Conservation (phyloP, 2,113 vertebrate species). For the Mustela nigripes region DNA sequence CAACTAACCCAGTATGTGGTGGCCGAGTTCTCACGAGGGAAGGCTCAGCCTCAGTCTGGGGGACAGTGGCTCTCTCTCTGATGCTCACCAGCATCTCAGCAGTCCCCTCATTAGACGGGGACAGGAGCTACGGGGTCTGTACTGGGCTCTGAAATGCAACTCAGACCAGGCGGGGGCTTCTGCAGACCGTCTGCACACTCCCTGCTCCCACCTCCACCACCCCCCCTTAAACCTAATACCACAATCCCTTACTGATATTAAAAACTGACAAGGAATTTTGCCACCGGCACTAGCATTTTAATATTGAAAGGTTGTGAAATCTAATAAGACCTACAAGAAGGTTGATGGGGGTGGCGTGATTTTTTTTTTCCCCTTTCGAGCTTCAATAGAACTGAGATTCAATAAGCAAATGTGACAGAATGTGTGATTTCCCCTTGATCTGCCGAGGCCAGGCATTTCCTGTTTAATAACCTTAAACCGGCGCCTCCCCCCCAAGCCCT, state of each 20-base stretch:
- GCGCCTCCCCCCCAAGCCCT: not conserved
- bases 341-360: conserved; percentile 79
- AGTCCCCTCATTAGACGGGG: not conserved
- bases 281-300: conserved; percentile 87
- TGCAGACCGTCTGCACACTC: not conserved
- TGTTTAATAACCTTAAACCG: conserved; percentile 88
- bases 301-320: conserved; percentile 91
- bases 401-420: conserved; percentile 92
- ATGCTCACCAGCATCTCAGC: not conserved
- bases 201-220: not conserved
- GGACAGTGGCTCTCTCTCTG: not conserved
- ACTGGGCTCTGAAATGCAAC: not conserved
- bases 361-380: conserved; percentile 59
- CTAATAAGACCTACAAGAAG: conserved; percentile 90
- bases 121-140: not conserved
- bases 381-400: conserved; percentile 87
- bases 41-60: not conserved
- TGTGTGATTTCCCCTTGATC: conserved; percentile 91
- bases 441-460: conserved; percentile 84
- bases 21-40: not conserved
- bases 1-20: not conserved
- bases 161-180: not conserved
- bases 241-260: conserved; percentile 72
- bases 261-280: conserved; percentile 84
- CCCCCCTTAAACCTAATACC: conserved; percentile 66